Evolutionary conservation across 2,888 invertebrate species (phyloP).

Genomic region (Syrista parreyssii): DNA sequence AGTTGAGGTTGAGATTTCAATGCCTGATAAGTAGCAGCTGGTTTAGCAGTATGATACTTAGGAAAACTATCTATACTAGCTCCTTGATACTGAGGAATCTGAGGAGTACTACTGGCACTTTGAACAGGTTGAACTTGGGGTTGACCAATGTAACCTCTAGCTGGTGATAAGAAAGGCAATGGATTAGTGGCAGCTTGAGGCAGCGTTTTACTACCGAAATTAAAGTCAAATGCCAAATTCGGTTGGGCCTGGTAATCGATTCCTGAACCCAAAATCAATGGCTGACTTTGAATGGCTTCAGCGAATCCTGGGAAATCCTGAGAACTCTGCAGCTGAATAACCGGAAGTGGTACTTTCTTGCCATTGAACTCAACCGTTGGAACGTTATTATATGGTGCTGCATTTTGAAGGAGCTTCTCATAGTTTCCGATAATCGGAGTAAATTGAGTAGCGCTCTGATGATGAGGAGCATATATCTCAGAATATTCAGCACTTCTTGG

Average conservation of each 20-base stretch:
- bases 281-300: slow-evolving; percentile 40
- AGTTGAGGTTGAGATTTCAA: slow-evolving; percentile 54
- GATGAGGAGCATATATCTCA: slow-evolving; percentile 19
- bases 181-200: slow-evolving; percentile 23
- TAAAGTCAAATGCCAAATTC: slow-evolving; percentile 35
- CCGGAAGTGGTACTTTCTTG: slow-evolving; percentile 39
- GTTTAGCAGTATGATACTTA: slow-evolving; percentile 24
- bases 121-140: slow-evolving; percentile 44
- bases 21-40: slow-evolving; percentile 43
- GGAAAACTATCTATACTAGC: slow-evolving; percentile 34
- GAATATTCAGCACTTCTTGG: slow-evolving; percentile 4
- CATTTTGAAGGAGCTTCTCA: slow-evolving; percentile 8
- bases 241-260: slow-evolving; percentile 36
- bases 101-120: slow-evolving; percentile 35
- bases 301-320: slow-evolving; percentile 33
- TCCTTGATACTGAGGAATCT: slow-evolving; percentile 46
- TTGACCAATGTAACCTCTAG: slow-evolving; percentile 25
- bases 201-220: slow-evolving; percentile 13
- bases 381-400: background rate
- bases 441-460: slow-evolving; percentile 17
- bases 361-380: slow-evolving; percentile 23
- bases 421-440: slow-evolving; percentile 7
- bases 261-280: slow-evolving; percentile 35
- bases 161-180: slow-evolving; percentile 31
- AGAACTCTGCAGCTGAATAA: slow-evolving; percentile 36